phyloP scores from a whole-genome alignment of 1,140 invertebrate species.

The Zaprionus kolodkinae region DNA sequence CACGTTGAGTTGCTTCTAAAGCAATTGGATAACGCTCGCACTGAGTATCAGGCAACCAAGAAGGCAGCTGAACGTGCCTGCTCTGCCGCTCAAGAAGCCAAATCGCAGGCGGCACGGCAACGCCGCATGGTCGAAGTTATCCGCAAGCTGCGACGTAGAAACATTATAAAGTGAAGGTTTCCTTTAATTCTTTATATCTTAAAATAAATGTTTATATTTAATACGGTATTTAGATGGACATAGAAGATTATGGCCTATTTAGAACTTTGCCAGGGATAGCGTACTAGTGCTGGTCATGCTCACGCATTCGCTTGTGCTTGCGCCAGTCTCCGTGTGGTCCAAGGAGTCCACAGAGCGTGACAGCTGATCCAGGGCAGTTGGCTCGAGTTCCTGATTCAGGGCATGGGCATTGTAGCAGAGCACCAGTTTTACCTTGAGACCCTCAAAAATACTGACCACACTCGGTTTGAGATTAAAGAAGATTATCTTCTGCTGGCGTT shows the following conservation, averaged over 20 bases:
- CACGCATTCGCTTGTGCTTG: slow-evolving; percentile 48
- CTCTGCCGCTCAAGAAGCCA: slow-evolving; percentile 87
- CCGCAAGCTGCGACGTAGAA: not conserved
- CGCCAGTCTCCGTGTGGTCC: slow-evolving; percentile 40
- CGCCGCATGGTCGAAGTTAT: slow-evolving; percentile 42
- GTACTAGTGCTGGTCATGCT: slow-evolving; percentile 67
- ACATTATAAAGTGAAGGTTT: not conserved
- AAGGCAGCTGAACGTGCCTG: slow-evolving; percentile 87
- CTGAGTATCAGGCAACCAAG: slow-evolving; percentile 87
- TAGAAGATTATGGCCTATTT: not conserved
- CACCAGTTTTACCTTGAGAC: slow-evolving; percentile 88
- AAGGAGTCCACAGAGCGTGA: slow-evolving; percentile 60
- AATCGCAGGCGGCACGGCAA: slow-evolving; percentile 48
- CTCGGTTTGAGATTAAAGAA: slow-evolving; percentile 93
- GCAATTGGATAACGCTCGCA: slow-evolving; percentile 86
- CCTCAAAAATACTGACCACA: slow-evolving; percentile 92
- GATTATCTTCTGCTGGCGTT: slow-evolving; percentile 89
- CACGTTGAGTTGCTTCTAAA: slow-evolving; percentile 86
- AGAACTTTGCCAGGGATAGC: slow-evolving; percentile 24
- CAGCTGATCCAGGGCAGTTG: slow-evolving; percentile 46
- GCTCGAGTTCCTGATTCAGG: slow-evolving; percentile 87
- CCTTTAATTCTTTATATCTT: not conserved
- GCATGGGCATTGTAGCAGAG: slow-evolving; percentile 90
- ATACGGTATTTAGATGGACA: too few relatives aligned
- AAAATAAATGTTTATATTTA: slow-evolving; percentile 1